Evolutionary conservation across 2,113 vertebrate species (phyloP).

Genomic region (Periophthalmus modestus): DNA sequence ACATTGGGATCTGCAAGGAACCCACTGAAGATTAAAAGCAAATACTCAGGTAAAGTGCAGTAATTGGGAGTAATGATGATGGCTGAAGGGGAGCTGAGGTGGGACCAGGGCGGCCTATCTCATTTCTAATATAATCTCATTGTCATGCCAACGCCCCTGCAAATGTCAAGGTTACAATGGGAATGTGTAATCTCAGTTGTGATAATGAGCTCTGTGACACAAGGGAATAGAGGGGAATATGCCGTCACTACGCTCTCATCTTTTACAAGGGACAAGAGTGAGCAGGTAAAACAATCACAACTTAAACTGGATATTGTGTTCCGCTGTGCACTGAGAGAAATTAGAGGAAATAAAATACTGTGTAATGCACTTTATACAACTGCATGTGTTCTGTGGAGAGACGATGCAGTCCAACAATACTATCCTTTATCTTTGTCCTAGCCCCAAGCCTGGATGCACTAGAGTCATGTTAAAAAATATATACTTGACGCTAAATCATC

Average conservation of each 20-base stretch:
- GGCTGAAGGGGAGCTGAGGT: not conserved
- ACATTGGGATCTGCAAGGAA: slow-evolving; percentile 23
- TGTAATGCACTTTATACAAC: not conserved
- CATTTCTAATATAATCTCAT: slow-evolving; percentile 38
- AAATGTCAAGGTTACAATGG: slow-evolving; percentile 63
- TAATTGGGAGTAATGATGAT: slow-evolving; percentile 25
- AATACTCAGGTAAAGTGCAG: not conserved
- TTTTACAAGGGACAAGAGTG: not conserved
- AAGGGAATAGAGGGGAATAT: slow-evolving; percentile 8
- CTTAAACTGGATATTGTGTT: not conserved
- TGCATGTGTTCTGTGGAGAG: not conserved
- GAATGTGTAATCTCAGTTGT: slow-evolving; percentile 45
- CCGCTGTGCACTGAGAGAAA: not conserved
- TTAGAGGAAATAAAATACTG: not conserved
- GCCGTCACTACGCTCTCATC: slow-evolving; percentile 15
- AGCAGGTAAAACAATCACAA: slow-evolving; percentile 8
- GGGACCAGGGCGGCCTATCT: slow-evolving; percentile 17
- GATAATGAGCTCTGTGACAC: slow-evolving; percentile 54
- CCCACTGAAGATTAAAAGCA: slow-evolving; percentile 28
- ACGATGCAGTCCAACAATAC: not conserved
- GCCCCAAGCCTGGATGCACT: not conserved
- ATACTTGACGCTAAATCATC: not conserved
- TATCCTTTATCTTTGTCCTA: not conserved
- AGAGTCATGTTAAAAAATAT: not conserved
- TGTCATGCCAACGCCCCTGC: slow-evolving; percentile 32